Conservation (phyloP, 2,888 invertebrate species). For the Drosophila sordidula region DNA sequence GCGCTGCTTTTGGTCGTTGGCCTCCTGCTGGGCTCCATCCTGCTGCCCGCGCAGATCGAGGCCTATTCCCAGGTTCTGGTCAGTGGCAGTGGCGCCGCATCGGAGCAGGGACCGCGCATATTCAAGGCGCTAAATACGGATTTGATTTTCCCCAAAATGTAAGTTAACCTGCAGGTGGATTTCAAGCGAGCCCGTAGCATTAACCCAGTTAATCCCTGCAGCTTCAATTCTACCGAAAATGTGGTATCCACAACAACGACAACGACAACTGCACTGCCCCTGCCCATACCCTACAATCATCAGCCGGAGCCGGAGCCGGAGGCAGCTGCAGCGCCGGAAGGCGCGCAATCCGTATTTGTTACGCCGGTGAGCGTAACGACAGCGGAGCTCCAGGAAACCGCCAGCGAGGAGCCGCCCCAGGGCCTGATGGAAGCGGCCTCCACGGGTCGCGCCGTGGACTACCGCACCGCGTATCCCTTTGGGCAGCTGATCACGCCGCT, state of each 20-base stretch:
- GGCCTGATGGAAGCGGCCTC: conserved; percentile 56
- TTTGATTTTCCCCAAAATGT: conserved; percentile 83
- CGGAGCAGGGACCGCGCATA: conserved; percentile 77
- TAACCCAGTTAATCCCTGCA: conserved; percentile 34
- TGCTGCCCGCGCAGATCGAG: conserved; percentile 16
- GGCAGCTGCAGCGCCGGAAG: neutral
- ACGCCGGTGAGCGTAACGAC: conserved; percentile 48
- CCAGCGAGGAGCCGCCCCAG: conserved; percentile 25
- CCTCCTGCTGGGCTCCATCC: conserved; percentile 22
- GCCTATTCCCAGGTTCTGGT: conserved; percentile 79
- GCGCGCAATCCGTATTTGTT: conserved; percentile 47
- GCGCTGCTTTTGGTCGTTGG: conserved; percentile 40
- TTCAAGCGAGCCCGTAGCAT: neutral
- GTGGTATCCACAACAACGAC: conserved; percentile 70
- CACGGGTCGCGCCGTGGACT: conserved; percentile 83
- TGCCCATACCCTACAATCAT: conserved; percentile 71
- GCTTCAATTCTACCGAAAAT: conserved; percentile 82
- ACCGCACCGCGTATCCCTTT: conserved; percentile 82
- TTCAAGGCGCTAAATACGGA: conserved; percentile 83
- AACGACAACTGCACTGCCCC: conserved; percentile 27
- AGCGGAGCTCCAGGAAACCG: neutral
- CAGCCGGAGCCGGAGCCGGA: conserved; percentile 2
- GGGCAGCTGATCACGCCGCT: conserved; percentile 81
- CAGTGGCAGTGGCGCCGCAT: conserved; percentile 52
- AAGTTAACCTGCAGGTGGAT: conserved; percentile 43